phyloP scores from a whole-genome alignment of 2,797 vertebrate genomes.

The Pseudomugil tenellus region DNA sequence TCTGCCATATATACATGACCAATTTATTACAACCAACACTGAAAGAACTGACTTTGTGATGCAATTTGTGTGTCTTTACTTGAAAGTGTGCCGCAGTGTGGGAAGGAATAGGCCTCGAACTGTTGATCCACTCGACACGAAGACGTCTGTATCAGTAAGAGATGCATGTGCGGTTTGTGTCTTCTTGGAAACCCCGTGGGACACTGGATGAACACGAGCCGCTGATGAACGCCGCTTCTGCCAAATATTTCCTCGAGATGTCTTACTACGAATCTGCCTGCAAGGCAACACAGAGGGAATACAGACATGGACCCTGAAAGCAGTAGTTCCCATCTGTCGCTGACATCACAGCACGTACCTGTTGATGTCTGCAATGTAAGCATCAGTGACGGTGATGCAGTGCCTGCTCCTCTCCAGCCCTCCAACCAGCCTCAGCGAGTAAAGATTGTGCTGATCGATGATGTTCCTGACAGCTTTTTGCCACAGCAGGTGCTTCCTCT shows the following conservation, averaged over 20 bases:
- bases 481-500: constrained; percentile 67
- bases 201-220: constrained; percentile 35
- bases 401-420: constrained; percentile 35
- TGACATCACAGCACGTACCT: constrained; percentile 13
- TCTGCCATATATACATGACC: no score
- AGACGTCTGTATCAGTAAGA: constrained; percentile 35
- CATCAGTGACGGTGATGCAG: constrained; percentile 67
- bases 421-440: constrained; percentile 45
- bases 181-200: background rate
- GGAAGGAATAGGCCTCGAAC: constrained; percentile 56
- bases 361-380: constrained; percentile 74
- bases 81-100: constrained; percentile 48
- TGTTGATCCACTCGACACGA: constrained; percentile 33
- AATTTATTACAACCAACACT: no score
- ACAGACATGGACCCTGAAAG: background rate
- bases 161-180: background rate
- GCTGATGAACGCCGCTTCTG: constrained; percentile 57
- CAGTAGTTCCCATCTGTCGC: background rate
- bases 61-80: constrained; percentile 21
- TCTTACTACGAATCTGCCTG: constrained; percentile 60
- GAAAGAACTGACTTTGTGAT: no score
- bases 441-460: constrained; percentile 61
- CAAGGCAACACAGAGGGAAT: background rate
- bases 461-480: constrained; percentile 67
- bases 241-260: constrained; percentile 16